Conservation (phyloP, 2,888 invertebrate species). For the Colostygia pectinataria region DNA sequence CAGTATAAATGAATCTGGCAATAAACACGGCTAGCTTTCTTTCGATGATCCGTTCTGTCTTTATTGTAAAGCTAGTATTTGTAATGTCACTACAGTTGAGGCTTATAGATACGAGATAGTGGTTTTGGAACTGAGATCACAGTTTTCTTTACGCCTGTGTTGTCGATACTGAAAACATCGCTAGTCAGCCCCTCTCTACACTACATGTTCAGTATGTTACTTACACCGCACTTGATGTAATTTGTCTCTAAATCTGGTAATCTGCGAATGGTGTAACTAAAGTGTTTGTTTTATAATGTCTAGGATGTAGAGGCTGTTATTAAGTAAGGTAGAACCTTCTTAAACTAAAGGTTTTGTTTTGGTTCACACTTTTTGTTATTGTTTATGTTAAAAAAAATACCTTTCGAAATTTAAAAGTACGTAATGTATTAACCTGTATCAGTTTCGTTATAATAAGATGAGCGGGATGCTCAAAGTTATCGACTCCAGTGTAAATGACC, state of each 20-base stretch:
- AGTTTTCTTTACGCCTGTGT: background rate
- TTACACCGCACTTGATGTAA: slow-evolving; percentile 66
- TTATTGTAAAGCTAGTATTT: no score
- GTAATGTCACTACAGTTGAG: no score
- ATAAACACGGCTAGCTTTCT: no score
- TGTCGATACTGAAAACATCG: background rate
- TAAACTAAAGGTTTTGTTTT: no score
- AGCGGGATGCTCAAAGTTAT: slow-evolving; percentile 67
- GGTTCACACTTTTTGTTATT: no score
- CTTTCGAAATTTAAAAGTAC: no score
- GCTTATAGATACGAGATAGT: no score
- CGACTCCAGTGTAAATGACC: slow-evolving; percentile 62
- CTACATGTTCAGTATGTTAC: slow-evolving; percentile 53
- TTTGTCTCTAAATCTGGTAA: slow-evolving; percentile 77
- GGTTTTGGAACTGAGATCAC: no score
- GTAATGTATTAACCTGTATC: slow-evolving; percentile 15
- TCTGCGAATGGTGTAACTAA: slow-evolving; percentile 44
- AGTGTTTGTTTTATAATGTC: slow-evolving; percentile 17
- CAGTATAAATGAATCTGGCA: no score
- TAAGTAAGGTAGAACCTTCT: no score
- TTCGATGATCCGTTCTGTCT: no score
- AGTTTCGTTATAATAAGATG: slow-evolving; percentile 58
- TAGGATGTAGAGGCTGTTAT: slow-evolving; percentile 14
- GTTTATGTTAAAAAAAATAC: background rate
- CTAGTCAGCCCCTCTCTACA: slow-evolving; percentile 8